A percentile compares a stretch with the other conserved stretches of the same genome.
phyloP scores from a whole-genome alignment of 1,140 invertebrate species.

The Drosophila equinoxialis region DNA sequence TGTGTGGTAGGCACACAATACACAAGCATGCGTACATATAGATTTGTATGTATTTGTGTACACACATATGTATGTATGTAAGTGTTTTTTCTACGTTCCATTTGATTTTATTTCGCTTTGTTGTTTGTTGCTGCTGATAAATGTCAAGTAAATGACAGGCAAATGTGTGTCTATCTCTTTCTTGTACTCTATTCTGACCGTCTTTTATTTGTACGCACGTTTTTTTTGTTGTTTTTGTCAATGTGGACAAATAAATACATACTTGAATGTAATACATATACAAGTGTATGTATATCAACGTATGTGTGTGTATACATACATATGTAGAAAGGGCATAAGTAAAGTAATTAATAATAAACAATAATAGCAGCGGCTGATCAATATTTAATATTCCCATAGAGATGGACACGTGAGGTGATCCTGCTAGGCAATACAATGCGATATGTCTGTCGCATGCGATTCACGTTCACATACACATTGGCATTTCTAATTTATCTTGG shows the following conservation, averaged over 20 bases:
- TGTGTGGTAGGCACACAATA: background rate
- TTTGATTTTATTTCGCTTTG: conserved; percentile 22
- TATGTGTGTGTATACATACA: background rate
- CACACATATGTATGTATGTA: background rate
- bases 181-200: background rate
- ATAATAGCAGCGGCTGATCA: conserved; percentile 12
- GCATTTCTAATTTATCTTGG: too few relatives aligned
- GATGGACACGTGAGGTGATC: conserved; percentile 7
- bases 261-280: background rate
- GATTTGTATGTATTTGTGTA: too few relatives aligned
- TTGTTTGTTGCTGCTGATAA: conserved; percentile 45
- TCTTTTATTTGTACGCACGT: conserved; percentile 19
- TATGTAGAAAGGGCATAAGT: background rate
- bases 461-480: too few relatives aligned
- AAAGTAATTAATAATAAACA: conserved; percentile 46
- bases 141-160: conserved; percentile 51
- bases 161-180: background rate
- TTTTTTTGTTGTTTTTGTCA: conserved; percentile 7
- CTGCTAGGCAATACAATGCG: background rate
- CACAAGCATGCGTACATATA: too few relatives aligned
- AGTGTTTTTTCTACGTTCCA: conserved; percentile 21
- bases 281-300: background rate
- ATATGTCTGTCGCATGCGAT: too few relatives aligned
- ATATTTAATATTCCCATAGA: background rate
- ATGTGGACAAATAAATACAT: conserved; percentile 17